These are phyloP conservation scores for Sporophila hypoxantha DNA, from an alignment of 2,113 vertebrate genomes.

Conservation along the genomic window DNA sequence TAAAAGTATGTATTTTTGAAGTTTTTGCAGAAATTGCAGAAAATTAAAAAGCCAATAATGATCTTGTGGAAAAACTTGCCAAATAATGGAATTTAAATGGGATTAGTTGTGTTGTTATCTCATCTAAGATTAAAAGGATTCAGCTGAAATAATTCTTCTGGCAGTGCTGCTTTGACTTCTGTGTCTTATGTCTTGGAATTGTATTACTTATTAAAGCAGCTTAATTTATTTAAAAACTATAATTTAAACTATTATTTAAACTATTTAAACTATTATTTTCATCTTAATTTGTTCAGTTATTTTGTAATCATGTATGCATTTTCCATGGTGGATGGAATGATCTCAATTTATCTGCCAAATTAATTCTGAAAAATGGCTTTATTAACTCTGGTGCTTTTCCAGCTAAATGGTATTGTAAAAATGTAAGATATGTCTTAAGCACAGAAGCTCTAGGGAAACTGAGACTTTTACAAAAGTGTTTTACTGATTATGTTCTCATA, in stretches of 20 bases:
- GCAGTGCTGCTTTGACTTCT: neutral
- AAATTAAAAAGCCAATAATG: neutral
- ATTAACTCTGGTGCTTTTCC: neutral
- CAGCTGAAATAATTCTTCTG: neutral
- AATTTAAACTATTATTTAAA: neutral
- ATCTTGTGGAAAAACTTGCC: neutral
- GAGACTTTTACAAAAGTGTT: slow-evolving; percentile 1
- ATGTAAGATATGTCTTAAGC: neutral
- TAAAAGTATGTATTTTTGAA: neutral
- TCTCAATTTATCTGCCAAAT: neutral
- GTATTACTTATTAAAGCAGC: neutral
- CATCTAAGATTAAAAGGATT: neutral
- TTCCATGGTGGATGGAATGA: neutral
- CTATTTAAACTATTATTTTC: neutral
- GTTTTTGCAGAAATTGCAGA: neutral
- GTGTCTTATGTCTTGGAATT: neutral
- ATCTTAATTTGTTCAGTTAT: neutral
- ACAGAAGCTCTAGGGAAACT: neutral
- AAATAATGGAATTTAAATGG: neutral
- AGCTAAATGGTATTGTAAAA: neutral
- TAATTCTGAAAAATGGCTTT: neutral
- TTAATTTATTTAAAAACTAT: neutral
- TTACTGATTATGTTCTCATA: neutral
- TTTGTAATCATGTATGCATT: neutral
- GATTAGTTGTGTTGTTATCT: neutral